Percentiles rank a stretch among this genome's conserved stretches.
Evolutionary conservation across 2,888 invertebrate genomes (phyloP).

Genomic region (Noctua pronuba): DNA sequence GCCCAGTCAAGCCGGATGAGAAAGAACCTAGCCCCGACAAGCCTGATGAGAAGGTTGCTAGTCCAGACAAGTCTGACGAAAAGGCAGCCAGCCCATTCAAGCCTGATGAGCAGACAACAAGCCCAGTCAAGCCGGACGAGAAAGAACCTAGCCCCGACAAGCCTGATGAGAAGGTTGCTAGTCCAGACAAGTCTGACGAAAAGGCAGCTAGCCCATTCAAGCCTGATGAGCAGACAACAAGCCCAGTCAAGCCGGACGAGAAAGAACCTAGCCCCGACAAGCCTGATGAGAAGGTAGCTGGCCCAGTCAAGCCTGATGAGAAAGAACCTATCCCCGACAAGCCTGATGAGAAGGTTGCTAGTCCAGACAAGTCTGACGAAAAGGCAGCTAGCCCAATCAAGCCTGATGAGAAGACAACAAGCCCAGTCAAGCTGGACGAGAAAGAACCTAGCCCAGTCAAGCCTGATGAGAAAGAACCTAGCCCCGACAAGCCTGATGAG

Average conservation of each 20-base stretch:
- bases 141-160: neutral
- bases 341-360: neutral
- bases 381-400: neutral
- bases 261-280: neutral
- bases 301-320: neutral
- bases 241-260: neutral
- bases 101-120: neutral
- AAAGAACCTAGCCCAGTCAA: neutral
- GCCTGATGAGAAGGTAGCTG: neutral
- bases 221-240: neutral
- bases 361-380: neutral
- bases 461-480: neutral
- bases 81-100: neutral
- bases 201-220: neutral
- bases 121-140: neutral
- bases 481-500: neutral
- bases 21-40: neutral
- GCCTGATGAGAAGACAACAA: neutral
- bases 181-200: neutral
- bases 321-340: neutral
- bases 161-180: neutral
- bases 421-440: neutral
- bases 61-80: accelerated
- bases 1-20: neutral
- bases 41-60: accelerated